Conservation (phyloP, 2,113 vertebrate genomes). For the Condylura cristata region DNA sequence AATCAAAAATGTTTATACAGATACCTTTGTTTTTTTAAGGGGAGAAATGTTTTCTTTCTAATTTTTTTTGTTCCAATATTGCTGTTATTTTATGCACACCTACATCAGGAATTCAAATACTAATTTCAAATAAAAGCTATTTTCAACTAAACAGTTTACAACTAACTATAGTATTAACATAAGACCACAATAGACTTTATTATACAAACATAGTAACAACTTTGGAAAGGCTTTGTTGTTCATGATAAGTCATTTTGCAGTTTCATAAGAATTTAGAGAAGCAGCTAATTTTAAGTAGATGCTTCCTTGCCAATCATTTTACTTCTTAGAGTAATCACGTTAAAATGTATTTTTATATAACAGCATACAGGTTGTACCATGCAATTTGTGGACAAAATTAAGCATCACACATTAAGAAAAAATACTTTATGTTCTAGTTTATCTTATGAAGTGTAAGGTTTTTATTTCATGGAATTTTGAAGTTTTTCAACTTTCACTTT, state of each 20-base stretch:
- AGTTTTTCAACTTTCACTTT: constrained; percentile 44
- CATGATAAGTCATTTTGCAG: constrained; percentile 14
- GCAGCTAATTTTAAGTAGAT: constrained; percentile 13
- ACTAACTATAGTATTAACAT: no score
- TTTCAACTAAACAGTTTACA: no score
- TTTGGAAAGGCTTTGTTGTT: constrained; percentile 6
- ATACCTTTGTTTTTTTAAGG: constrained; percentile 68
- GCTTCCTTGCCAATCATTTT: constrained; percentile 27
- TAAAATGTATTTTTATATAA: not conserved
- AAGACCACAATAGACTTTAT: not conserved
- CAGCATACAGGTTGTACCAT: not conserved
- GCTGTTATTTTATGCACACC: not conserved
- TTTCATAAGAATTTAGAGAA: constrained; percentile 11
- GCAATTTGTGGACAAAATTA: not conserved
- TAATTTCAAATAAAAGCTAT: not conserved
- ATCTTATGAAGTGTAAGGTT: not conserved
- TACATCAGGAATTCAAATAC: not conserved
- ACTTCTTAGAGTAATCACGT: constrained; percentile 24
- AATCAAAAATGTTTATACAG: not conserved
- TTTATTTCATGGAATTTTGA: constrained; percentile 10
- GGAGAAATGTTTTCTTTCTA: constrained; percentile 59
- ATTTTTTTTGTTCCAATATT: constrained; percentile 47
- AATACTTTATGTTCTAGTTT: not conserved
- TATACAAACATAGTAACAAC: not conserved
- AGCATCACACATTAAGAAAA: constrained; percentile 2